Conservation (phyloP, 1,140 invertebrate genomes). For the Vanessa atalanta region DNA sequence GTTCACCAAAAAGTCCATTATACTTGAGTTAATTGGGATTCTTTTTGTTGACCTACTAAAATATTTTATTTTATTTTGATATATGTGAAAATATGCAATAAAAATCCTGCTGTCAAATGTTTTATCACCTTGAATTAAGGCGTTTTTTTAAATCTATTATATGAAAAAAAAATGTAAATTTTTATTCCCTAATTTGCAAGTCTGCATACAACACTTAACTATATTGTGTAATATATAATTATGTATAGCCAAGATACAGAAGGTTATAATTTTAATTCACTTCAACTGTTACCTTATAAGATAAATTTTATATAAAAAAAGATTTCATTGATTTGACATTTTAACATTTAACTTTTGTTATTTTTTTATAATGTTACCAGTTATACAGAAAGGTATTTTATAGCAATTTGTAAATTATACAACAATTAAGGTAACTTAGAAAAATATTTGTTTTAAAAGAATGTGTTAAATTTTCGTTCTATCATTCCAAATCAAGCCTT, state of each 20-base stretch:
- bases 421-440: not conserved
- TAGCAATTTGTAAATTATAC: slow-evolving; percentile 11
- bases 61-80: no score
- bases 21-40: no score
- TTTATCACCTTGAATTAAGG: no score
- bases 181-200: no score
- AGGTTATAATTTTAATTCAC: slow-evolving; percentile 1
- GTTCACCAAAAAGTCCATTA: no score
- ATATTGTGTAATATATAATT: not conserved
- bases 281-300: slow-evolving; percentile 11
- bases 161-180: no score
- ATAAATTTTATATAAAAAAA: not conserved
- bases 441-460: not conserved
- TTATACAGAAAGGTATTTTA: slow-evolving; percentile 13
- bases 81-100: no score
- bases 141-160: no score
- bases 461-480: not conserved
- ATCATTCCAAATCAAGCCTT: not conserved
- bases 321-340: slow-evolving; percentile 11
- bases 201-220: no score
- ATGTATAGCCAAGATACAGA: not conserved
- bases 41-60: no score
- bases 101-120: no score
- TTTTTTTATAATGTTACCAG: slow-evolving; percentile 18
- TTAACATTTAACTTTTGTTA: slow-evolving; percentile 16